Conservation (phyloP, 1,140 invertebrate species). For the Bilobella aurantiaca region DNA sequence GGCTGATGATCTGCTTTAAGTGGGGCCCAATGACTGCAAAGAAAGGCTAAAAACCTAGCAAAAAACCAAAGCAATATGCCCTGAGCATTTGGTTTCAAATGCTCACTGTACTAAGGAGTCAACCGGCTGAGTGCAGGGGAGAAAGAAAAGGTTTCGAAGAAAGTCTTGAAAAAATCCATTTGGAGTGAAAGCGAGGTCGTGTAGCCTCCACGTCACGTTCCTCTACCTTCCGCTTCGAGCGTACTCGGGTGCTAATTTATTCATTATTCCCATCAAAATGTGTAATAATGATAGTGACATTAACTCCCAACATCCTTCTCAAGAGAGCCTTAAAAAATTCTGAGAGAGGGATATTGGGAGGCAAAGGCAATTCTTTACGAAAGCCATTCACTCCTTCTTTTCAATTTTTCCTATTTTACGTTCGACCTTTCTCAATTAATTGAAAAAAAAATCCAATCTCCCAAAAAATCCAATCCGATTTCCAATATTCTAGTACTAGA, state of each 20-base stretch:
- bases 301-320: slow-evolving; percentile 32
- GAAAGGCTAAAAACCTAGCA: not conserved
- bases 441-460: not conserved
- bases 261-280: slow-evolving; percentile 37
- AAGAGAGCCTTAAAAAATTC: slow-evolving; percentile 34
- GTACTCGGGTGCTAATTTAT: slow-evolving; percentile 37
- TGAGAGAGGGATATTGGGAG: too few species aligned
- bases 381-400: slow-evolving; percentile 29
- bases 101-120: slow-evolving; percentile 5
- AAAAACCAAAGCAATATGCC: not conserved
- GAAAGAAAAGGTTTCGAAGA: slow-evolving; percentile 7
- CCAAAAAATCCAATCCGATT: not conserved
- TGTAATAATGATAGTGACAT: slow-evolving; percentile 37
- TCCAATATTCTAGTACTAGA: not conserved
- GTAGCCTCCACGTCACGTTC: slow-evolving; percentile 34
- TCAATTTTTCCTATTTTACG: slow-evolving; percentile 11
- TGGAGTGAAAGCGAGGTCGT: slow-evolving; percentile 25
- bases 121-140: slow-evolving; percentile 9
- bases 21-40: slow-evolving; percentile 27
- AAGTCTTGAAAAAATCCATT: slow-evolving; percentile 5
- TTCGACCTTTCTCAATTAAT: slow-evolving; percentile 6
- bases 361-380: too few species aligned
- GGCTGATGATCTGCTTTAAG: slow-evolving; percentile 30
- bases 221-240: slow-evolving; percentile 21
- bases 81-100: slow-evolving; percentile 3